Evolutionary conservation across 2,113 vertebrate species (phyloP), one percentile per base, ranked within the genome.

Genomic region (Hippoglossus stenolepis): DNA sequence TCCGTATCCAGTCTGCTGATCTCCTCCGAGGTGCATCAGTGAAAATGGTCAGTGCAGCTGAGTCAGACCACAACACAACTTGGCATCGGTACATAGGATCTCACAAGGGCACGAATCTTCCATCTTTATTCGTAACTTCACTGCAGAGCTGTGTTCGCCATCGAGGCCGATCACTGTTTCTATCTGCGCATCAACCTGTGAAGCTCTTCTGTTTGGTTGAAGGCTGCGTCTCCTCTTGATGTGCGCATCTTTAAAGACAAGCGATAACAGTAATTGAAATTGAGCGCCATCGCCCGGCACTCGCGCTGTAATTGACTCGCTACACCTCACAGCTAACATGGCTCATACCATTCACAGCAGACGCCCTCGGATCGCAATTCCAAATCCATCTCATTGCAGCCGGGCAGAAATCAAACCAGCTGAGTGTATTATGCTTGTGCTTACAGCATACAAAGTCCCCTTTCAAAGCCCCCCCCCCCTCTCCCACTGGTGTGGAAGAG

Each of bases 191-290:
- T 70, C 45, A 18, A 43, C 69, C 75, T 58, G 28, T 3, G 21
- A 57, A 86, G 26, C 47, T 70, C 62, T 65, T 80, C 17, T 63
- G 73, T 74, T 65, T 72, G 65, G n/a, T 40, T 66, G 61, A 78
- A 69, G 64, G 69, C 60, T 51, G 40, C 61, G 23, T 62, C 40
- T 69, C 77, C 61, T 79, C 51, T 75, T 70, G 58, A 81, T 45
- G 38, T 43, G 13, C 5, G 10, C 77, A 71, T 77, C 85, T 83
- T 72, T 75, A 47, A 78, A 87, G 58, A 51, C 12, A 40, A 43
- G 49, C 53, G 80, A 90, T 82, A 85, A 85, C 57, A 65, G 79
- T 78, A 76, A 83, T 83, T 77, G 76, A 83, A 89, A 85, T 60
- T 68, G 83, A 76, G 79, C 45, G 21, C 17, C 53, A 70, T 75